Evolutionary conservation across 2,113 vertebrate genomes (phyloP).

Genomic region (Leucopternis melanops): DNA sequence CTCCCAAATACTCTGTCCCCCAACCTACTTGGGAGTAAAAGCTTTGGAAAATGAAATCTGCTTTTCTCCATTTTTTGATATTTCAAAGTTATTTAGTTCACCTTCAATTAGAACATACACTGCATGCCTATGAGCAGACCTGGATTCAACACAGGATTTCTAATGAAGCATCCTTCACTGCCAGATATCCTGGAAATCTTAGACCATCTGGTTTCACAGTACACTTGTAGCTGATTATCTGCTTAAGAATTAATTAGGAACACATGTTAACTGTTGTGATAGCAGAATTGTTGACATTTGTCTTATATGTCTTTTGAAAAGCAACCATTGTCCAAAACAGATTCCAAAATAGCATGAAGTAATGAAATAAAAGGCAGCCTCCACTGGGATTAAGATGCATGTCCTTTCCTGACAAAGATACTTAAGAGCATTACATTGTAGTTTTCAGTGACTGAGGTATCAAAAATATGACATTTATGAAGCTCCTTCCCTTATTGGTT

Average conservation of each 20-base stretch:
- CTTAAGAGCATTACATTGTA: neutral
- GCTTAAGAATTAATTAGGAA: slow-evolving; percentile 31
- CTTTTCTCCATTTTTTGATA: neutral
- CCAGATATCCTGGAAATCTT: slow-evolving; percentile 7
- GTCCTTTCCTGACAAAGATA: neutral
- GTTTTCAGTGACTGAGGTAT: neutral
- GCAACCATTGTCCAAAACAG: neutral
- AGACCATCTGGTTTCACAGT: slow-evolving; percentile 2
- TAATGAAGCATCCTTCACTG: neutral
- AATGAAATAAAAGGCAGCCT: neutral
- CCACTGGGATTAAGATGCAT: neutral
- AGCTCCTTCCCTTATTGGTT: neutral
- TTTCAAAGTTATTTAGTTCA: neutral
- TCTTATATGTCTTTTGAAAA: neutral
- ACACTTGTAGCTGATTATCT: neutral
- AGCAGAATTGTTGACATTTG: slow-evolving; percentile 31
- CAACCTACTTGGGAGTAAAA: neutral
- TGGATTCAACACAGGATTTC: neutral
- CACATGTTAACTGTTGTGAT: neutral
- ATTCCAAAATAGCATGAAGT: neutral
- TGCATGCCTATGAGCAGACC: neutral
- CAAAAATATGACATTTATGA: neutral
- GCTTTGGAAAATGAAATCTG: neutral
- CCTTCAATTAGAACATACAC: neutral
- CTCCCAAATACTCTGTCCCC: neutral